Percentiles rank a stretch among this genome's conserved stretches.
phyloP scores from a whole-genome alignment of 2,113 vertebrate genomes.

The Clarias macrocephalus region DNA sequence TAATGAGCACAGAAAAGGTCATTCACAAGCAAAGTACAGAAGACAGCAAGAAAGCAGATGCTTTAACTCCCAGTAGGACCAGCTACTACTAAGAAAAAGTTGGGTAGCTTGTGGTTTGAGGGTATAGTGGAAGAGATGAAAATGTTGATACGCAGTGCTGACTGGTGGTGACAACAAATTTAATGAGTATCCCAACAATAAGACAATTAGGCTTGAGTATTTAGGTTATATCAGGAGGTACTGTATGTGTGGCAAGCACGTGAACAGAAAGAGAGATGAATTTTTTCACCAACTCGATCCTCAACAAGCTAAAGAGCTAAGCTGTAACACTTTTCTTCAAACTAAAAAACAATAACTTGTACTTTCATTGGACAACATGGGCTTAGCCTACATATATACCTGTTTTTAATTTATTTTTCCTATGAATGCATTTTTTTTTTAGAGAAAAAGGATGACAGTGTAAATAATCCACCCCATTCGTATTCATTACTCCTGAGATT shows the following conservation, averaged over 20 bases:
- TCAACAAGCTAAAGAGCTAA: background rate
- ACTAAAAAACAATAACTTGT: background rate
- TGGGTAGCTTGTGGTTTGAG: background rate
- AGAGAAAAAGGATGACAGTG: background rate
- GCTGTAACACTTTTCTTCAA: background rate
- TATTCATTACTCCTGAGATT: background rate
- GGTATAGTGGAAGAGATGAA: background rate
- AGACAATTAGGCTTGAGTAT: background rate
- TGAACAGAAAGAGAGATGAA: background rate
- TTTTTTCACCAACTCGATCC: background rate
- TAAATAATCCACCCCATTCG: background rate
- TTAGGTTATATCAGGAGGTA: background rate
- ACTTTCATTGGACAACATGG: background rate
- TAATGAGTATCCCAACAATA: background rate
- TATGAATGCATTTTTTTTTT: background rate
- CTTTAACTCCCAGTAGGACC: background rate
- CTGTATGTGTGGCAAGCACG: background rate
- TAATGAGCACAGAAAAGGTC: constrained; percentile 14
- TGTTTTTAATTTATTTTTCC: background rate
- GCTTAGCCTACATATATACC: background rate
- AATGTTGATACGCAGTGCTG: background rate
- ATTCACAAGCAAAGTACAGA: constrained; percentile 1
- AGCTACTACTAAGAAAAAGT: background rate
- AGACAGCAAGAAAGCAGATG: background rate
- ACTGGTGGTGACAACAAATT: background rate